Evolutionary conservation across 1,140 invertebrate species (phyloP).

Genomic region (Eurytemora carolleeae): DNA sequence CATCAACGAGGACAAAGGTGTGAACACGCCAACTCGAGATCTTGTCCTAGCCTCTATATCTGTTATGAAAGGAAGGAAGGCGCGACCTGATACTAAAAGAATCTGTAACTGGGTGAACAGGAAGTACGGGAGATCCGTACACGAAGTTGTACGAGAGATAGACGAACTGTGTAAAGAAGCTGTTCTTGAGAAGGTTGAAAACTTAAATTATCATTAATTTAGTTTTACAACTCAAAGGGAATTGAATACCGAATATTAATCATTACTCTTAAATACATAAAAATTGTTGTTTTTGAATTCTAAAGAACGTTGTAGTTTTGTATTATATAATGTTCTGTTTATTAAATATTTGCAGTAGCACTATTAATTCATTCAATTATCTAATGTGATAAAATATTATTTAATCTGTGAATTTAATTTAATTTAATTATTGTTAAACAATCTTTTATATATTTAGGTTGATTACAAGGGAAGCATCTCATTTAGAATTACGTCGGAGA

Average conservation of each 20-base stretch:
- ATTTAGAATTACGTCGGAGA: conserved; percentile 2
- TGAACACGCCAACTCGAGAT: background rate
- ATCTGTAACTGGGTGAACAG: conserved; percentile 14
- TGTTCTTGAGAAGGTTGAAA: background rate
- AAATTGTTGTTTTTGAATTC: too few species aligned
- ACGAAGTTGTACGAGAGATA: background rate
- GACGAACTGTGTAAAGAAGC: background rate
- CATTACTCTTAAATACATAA: too few species aligned
- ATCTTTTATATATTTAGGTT: background rate
- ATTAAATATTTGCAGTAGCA: too few species aligned
- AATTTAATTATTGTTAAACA: background rate
- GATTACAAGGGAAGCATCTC: conserved; percentile 15
- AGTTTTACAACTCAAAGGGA: too few species aligned
- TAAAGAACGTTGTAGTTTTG: too few species aligned
- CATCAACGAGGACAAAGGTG: too few species aligned
- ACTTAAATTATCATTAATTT: background rate
- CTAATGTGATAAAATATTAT: too few species aligned
- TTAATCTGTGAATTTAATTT: too few species aligned
- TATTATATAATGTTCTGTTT: too few species aligned
- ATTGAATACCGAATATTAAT: too few species aligned
- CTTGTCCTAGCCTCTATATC: background rate
- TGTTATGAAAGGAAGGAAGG: conserved; percentile 7
- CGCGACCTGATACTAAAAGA: conserved; percentile 10
- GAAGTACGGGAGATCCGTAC: conserved; percentile 2
- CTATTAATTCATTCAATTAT: too few species aligned